Conservation (phyloP, 2,888 invertebrate species). For the Cyclophora punctaria region DNA sequence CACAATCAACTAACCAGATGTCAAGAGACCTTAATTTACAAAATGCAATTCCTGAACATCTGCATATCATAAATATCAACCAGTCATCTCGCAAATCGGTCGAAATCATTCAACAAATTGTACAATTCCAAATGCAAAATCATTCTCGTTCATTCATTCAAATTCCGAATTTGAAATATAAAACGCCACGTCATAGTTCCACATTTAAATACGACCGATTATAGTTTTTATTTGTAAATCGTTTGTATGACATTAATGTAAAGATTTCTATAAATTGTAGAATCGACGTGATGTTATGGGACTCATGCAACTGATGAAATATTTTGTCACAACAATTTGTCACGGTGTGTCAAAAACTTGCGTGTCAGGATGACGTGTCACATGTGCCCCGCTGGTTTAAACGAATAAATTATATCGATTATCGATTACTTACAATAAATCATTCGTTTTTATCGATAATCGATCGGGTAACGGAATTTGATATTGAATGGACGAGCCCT, state of each 20-base stretch:
- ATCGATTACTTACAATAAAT: conserved; percentile 66
- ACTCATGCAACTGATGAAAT: conserved; percentile 72
- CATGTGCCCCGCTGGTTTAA: conserved; percentile 45
- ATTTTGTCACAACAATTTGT: conserved; percentile 75
- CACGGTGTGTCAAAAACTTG: conserved; percentile 60
- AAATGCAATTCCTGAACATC: conserved; percentile 12
- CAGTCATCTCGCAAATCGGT: conserved; percentile 18
- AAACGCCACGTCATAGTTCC: conserved; percentile 19
- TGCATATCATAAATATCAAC: conserved; percentile 15
- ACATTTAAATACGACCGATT: conserved; percentile 7
- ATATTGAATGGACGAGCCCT: conserved; percentile 53
- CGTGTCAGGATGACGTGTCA: conserved; percentile 54
- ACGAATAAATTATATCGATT: conserved; percentile 66
- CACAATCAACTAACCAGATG: too few relatives aligned
- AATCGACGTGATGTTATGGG: conserved; percentile 29
- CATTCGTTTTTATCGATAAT: conserved; percentile 55
- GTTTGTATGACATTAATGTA: not conserved
- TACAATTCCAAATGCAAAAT: conserved; percentile 27
- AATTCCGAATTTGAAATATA: conserved; percentile 45
- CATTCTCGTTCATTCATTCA: conserved; percentile 42
- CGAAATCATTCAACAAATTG: conserved; percentile 17
- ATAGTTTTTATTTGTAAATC: conserved; percentile 3
- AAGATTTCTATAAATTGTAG: conserved; percentile 4
- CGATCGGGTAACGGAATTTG: conserved; percentile 62
- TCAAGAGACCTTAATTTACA: too few relatives aligned